Percentiles rank a stretch among this genome's conserved stretches.
phyloP scores from a whole-genome alignment of 2,797 vertebrate genomes.

The Loriculus beryllinus region DNA sequence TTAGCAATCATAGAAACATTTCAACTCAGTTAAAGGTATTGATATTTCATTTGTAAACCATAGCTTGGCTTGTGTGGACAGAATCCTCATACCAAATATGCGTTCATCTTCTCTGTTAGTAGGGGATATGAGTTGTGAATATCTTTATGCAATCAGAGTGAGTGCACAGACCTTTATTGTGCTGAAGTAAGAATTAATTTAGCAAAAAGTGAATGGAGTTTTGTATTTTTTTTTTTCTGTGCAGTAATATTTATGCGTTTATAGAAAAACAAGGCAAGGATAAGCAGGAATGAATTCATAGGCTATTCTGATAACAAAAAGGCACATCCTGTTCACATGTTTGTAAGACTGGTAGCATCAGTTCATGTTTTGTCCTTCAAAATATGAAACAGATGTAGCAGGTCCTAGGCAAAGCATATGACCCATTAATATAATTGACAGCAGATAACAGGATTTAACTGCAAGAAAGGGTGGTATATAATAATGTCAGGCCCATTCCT shows the following conservation, averaged over 20 bases:
- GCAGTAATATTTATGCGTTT: not conserved
- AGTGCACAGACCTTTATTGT: conserved; percentile 19
- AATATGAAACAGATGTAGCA: not conserved
- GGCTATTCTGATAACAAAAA: not conserved
- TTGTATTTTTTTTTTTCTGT: not conserved
- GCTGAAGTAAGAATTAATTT: not conserved
- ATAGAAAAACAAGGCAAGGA: not conserved
- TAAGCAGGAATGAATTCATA: not conserved
- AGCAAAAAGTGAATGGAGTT: not conserved
- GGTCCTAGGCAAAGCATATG: not conserved
- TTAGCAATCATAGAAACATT: conserved; percentile 38
- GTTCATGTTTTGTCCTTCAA: not conserved
- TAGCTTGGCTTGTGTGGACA: conserved; percentile 30
- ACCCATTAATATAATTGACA: not conserved
- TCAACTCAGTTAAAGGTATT: conserved; percentile 33
- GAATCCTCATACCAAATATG: conserved; percentile 1
- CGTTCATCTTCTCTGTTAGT: not conserved
- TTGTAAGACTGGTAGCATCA: not conserved
- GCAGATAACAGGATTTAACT: not conserved
- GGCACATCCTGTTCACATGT: not conserved
- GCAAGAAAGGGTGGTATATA: not conserved
- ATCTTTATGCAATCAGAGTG: not conserved
- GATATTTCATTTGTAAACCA: conserved; percentile 28
- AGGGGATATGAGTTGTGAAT: not conserved
- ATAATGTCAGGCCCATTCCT: not conserved